These are phyloP conservation scores for Sebastes minor DNA, from an alignment of 2,797 vertebrate genomes.

Conservation along the genomic window DNA sequence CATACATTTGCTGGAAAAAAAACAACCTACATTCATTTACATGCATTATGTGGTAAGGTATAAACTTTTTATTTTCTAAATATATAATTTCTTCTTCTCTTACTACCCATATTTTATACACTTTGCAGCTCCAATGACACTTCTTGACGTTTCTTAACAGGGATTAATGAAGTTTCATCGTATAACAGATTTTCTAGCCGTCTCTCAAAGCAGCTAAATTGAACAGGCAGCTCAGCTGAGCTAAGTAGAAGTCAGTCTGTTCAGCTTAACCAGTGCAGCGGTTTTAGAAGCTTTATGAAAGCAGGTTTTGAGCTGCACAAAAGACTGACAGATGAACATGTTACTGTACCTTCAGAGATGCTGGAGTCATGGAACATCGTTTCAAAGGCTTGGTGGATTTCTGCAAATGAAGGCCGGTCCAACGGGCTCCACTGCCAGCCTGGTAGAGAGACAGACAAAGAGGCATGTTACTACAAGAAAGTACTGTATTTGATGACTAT, in stretches of 20 bases:
- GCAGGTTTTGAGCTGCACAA: neutral
- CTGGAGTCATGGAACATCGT: constrained; percentile 99
- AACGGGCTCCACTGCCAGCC: constrained; percentile 99
- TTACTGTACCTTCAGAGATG: constrained; percentile 92
- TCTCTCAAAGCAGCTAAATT: neutral
- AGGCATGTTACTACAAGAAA: neutral
- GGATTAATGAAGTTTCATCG: neutral
- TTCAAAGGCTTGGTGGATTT: constrained; percentile 98
- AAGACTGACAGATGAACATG: neutral
- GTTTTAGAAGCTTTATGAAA: neutral
- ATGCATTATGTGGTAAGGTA: neutral
- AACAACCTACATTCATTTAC: neutral
- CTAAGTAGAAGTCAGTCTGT: neutral
- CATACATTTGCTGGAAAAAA: neutral
- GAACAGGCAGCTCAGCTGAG: neutral
- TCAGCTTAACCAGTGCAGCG: neutral
- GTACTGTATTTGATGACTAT: neutral
- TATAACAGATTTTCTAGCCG: neutral
- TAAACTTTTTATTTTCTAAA: neutral
- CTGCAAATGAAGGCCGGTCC: constrained; percentile 96
- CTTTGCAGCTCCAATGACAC: neutral
- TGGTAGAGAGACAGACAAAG: constrained; percentile 55
- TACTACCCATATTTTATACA: neutral
- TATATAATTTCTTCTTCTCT: neutral
- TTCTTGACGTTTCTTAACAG: neutral